A percentile compares a stretch with the other conserved stretches of the same genome.
These are phyloP conservation scores for Bambusicola thoracicus DNA, from an alignment of 2,113 vertebrate genomes.

Conservation along the genomic window DNA sequence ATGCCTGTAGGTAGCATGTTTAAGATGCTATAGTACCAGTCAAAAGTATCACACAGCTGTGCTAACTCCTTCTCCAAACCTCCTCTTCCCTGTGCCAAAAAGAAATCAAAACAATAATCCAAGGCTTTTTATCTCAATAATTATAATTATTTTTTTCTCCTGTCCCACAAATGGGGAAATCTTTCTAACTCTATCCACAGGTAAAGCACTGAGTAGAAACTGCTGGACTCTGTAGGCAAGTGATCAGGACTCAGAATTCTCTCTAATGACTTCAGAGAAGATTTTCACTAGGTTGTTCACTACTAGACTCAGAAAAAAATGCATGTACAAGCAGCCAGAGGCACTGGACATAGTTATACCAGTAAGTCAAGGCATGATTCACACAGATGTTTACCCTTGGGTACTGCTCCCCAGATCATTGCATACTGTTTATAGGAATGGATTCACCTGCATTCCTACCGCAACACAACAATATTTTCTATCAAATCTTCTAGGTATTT, in stretches of 20 bases:
- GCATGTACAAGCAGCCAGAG: not conserved
- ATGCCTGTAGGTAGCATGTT: not conserved
- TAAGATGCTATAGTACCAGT: not conserved
- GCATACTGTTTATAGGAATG: not conserved
- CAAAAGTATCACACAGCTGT: not conserved
- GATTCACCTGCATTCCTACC: not conserved
- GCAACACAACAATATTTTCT: not conserved
- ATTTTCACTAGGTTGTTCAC: not conserved
- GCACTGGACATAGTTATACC: not conserved
- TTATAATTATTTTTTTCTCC: not conserved
- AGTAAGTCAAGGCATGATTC: not conserved
- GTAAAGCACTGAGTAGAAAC: not conserved
- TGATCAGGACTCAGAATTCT: not conserved
- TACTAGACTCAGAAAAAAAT: not conserved
- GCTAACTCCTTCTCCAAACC: accelerated
- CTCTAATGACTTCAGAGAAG: not conserved
- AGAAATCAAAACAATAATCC: not conserved
- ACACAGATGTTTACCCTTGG: not conserved
- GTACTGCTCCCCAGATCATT: not conserved
- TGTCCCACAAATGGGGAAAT: not conserved
- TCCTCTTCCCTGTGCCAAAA: not conserved
- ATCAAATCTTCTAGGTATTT: not conserved
- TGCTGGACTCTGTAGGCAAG: not conserved
- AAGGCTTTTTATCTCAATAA: not conserved
- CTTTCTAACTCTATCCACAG: not conserved